Conservation (phyloP, 2,888 invertebrate genomes). For the Leptopilina myrica region DNA sequence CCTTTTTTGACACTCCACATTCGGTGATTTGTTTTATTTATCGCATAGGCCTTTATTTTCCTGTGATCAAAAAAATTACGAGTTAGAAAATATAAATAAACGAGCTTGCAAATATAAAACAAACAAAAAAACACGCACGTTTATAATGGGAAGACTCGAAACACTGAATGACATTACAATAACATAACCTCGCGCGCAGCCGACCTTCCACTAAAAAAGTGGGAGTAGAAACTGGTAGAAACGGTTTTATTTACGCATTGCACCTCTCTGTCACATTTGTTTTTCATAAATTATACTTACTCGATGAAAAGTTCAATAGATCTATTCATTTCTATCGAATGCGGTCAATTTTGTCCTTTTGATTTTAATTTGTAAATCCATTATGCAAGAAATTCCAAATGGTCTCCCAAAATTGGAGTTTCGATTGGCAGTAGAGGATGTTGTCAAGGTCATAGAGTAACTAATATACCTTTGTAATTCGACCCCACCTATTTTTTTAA, state of each 20-base stretch:
- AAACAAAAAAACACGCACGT: constrained; percentile 5
- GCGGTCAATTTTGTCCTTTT: not conserved
- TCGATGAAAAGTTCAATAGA: not conserved
- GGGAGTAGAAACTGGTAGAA: constrained; percentile 20
- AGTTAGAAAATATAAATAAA: not conserved
- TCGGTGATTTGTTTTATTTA: not conserved
- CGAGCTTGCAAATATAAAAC: not conserved
- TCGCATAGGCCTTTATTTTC: not conserved
- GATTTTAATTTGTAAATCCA: not conserved
- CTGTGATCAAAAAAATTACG: not conserved
- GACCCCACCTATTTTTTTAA: not conserved
- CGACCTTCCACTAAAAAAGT: constrained; percentile 20
- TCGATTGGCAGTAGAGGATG: constrained; percentile 5
- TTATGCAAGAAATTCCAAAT: constrained; percentile 27
- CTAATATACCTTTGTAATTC: constrained; percentile 10
- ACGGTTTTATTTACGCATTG: constrained; percentile 36
- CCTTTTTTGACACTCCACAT: not conserved
- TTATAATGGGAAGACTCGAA: constrained; percentile 20
- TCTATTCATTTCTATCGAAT: not conserved
- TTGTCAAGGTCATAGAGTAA: constrained; percentile 31
- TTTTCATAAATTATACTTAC: constrained; percentile 14
- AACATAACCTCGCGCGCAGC: constrained; percentile 40
- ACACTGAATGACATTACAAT: constrained; percentile 32
- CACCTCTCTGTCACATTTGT: constrained; percentile 29
- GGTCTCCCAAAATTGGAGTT: constrained; percentile 28